Percentiles rank a stretch among this genome's conserved stretches.
These are phyloP conservation scores for Cossypha dichroa DNA, from an alignment of 2,797 vertebrate genomes.

Conservation along the genomic window DNA sequence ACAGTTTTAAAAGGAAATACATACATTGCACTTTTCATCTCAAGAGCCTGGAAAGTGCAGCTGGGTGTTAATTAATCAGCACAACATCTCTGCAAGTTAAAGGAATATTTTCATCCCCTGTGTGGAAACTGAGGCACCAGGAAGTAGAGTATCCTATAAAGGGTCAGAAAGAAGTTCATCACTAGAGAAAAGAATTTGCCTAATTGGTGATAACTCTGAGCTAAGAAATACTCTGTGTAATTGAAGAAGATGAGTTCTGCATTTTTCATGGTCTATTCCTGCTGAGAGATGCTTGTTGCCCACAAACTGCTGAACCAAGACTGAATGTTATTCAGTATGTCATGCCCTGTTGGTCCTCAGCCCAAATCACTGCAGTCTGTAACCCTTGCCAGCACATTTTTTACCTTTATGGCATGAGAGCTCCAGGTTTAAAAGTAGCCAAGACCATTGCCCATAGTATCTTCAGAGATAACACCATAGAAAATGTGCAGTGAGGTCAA, in stretches of 20 bases:
- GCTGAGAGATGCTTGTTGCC: neutral
- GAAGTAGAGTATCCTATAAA: neutral
- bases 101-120: neutral
- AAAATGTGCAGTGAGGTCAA: neutral
- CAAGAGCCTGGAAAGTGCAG: neutral
- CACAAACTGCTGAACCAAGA: neutral
- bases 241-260: neutral
- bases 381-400: neutral
- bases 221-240: neutral
- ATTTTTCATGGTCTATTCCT: neutral
- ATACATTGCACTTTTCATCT: neutral
- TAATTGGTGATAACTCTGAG: neutral
- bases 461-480: neutral
- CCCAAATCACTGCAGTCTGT: neutral
- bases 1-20: slow-evolving; percentile 3
- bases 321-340: neutral
- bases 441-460: neutral
- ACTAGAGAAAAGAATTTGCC: neutral
- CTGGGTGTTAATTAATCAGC: neutral
- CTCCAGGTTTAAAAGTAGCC: neutral
- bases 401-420: neutral
- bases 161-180: neutral
- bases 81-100: neutral
- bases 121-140: neutral
- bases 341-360: neutral